These are phyloP conservation scores for Drosophila elegans DNA, from an alignment of 1,140 invertebrate species.

Conservation along the genomic window DNA sequence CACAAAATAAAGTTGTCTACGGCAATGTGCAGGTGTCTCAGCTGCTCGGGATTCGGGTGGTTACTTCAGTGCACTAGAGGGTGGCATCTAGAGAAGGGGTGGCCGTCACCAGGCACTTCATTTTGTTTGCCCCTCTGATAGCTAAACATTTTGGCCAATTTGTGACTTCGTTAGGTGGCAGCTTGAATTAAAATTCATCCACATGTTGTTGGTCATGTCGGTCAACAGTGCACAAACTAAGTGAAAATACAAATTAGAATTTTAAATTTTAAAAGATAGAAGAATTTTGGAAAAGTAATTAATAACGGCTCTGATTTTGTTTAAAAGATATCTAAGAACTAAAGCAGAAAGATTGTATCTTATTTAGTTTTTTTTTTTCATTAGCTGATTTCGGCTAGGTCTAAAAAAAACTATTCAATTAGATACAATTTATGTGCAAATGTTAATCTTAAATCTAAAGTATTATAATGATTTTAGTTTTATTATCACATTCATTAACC, in stretches of 20 bases:
- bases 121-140: constrained; percentile 34
- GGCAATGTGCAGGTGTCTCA: constrained; percentile 19
- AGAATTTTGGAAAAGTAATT: too few relatives aligned
- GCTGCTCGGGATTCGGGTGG: constrained; percentile 11
- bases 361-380: too few relatives aligned
- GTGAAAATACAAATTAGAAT: too few relatives aligned
- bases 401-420: too few relatives aligned
- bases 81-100: background rate
- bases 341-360: too few relatives aligned
- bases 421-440: too few relatives aligned
- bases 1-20: constrained; percentile 79
- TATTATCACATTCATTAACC: too few relatives aligned
- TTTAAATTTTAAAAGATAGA: background rate
- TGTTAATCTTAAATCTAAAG: too few relatives aligned
- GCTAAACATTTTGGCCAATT: constrained; percentile 40
- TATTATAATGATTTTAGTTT: too few relatives aligned
- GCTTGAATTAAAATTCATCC: constrained; percentile 8
- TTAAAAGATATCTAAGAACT: too few relatives aligned
- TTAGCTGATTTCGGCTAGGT: too few relatives aligned
- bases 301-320: too few relatives aligned
- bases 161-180: constrained; percentile 17
- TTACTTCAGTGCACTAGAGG: background rate
- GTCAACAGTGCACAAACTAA: constrained; percentile 16
- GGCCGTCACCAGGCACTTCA: constrained; percentile 19
- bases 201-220: constrained; percentile 46